phyloP scores from a whole-genome alignment of 2,113 vertebrate species.

The Trogon melanurus region DNA sequence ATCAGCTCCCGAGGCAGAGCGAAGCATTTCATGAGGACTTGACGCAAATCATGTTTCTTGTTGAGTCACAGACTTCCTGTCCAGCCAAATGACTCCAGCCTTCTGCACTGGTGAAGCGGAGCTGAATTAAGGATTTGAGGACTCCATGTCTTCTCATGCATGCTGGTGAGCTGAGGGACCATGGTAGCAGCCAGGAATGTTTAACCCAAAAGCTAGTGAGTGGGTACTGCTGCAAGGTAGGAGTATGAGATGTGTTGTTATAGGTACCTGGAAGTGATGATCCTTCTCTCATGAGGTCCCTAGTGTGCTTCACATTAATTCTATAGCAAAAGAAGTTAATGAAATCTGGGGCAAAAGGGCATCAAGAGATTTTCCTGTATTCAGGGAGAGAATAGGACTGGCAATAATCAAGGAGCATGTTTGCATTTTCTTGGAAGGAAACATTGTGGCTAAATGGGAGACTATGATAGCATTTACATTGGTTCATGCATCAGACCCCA shows the following conservation, averaged over 20 bases:
- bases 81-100: not conserved
- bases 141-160: not conserved
- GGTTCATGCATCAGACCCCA: not conserved
- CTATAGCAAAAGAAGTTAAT: not conserved
- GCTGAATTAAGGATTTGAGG: not conserved
- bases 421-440: not conserved
- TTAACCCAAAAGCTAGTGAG: not conserved
- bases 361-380: not conserved
- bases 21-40: not conserved
- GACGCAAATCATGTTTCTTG: not conserved
- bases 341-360: not conserved
- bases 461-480: not conserved
- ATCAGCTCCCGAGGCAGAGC: not conserved
- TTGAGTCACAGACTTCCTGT: not conserved
- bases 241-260: not conserved
- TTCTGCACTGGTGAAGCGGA: not conserved
- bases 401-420: not conserved
- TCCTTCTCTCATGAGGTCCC: not conserved
- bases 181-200: not conserved
- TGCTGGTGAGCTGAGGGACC: not conserved
- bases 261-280: not conserved
- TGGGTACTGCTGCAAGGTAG: not conserved
- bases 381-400: not conserved
- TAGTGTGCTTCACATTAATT: not conserved
- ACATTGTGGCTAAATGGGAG: not conserved